phyloP scores from a whole-genome alignment of 30 jellyfish, hydroid and myxozoan species.

The Mastigias papua region DNA sequence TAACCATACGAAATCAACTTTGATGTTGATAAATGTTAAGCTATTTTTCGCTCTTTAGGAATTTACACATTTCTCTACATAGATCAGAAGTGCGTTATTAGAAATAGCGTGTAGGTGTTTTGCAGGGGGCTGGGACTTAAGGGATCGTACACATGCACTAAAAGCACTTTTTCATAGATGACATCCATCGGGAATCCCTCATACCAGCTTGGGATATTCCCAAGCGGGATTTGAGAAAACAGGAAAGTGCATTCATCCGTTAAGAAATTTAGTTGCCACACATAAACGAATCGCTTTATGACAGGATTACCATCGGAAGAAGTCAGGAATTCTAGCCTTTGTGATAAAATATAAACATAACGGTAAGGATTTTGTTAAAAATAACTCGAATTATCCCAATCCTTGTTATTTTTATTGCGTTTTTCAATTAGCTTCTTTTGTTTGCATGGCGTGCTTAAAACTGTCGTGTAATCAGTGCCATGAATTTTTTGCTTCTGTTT shows the following conservation, averaged over 20 bases:
- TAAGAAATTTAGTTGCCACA: neutral
- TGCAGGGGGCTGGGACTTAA: neutral
- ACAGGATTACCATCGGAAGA: neutral
- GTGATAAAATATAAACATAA: neutral
- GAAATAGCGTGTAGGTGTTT: neutral
- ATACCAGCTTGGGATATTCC: neutral
- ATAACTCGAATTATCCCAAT: neutral
- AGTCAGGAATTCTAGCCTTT: neutral
- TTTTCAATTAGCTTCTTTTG: neutral
- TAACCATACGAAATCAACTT: neutral
- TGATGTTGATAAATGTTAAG: neutral
- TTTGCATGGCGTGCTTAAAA: neutral
- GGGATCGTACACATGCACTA: neutral
- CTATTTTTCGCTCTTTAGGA: neutral
- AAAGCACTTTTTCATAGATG: neutral
- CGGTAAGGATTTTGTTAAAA: slow-evolving; percentile 8
- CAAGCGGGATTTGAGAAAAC: slow-evolving; percentile 9
- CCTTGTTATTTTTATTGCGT: neutral
- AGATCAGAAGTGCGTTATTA: neutral
- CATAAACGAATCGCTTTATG: neutral
- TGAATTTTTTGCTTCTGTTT: neutral
- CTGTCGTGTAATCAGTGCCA: neutral
- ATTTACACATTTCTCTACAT: neutral
- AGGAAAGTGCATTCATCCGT: slow-evolving; percentile 17
- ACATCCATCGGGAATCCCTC: neutral